Evolutionary conservation across 1,140 invertebrate genomes (phyloP).

Genomic region (Nixonia krombeini): DNA sequence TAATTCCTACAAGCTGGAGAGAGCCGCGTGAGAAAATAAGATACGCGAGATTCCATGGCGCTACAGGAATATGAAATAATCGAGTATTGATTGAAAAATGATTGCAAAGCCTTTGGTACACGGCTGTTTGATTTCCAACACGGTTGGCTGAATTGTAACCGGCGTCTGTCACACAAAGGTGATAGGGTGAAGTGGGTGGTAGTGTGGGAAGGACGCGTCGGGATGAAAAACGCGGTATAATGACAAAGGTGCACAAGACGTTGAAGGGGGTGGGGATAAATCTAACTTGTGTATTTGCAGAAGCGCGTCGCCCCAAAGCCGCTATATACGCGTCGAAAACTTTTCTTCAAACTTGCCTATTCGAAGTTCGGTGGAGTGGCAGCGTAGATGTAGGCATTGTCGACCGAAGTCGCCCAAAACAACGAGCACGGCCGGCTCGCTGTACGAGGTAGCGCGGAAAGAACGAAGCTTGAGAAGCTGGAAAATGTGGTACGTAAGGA

Average conservation of each 20-base stretch:
- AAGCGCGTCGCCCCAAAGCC: conserved; percentile 18
- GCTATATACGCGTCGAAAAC: conserved; percentile 10
- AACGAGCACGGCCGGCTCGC: conserved; percentile 24
- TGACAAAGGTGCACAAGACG: no score
- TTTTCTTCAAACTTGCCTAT: conserved; percentile 25
- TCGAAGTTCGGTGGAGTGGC: conserved; percentile 15
- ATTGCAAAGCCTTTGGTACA: no score
- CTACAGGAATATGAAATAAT: no score
- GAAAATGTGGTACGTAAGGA: conserved; percentile 49
- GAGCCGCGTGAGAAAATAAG: no score
- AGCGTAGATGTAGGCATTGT: conserved; percentile 20
- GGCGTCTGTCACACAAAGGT: no score
- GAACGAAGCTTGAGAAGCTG: conserved; percentile 25
- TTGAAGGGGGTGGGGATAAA: no score
- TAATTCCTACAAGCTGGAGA: no score
- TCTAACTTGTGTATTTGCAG: conserved; percentile 16
- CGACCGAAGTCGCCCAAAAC: conserved; percentile 25
- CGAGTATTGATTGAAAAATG: no score
- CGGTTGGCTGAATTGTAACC: no score
- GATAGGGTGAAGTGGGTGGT: neutral
- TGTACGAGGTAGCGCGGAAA: conserved; percentile 27
- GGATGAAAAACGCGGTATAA: conserved; percentile 9
- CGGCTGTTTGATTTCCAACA: no score
- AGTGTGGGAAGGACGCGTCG: no score
- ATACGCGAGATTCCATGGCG: no score